A percentile compares a stretch with the other conserved stretches of the same genome.
Evolutionary conservation across 1,140 invertebrate species (phyloP).

Genomic region (Zaprionus camerounensis): DNA sequence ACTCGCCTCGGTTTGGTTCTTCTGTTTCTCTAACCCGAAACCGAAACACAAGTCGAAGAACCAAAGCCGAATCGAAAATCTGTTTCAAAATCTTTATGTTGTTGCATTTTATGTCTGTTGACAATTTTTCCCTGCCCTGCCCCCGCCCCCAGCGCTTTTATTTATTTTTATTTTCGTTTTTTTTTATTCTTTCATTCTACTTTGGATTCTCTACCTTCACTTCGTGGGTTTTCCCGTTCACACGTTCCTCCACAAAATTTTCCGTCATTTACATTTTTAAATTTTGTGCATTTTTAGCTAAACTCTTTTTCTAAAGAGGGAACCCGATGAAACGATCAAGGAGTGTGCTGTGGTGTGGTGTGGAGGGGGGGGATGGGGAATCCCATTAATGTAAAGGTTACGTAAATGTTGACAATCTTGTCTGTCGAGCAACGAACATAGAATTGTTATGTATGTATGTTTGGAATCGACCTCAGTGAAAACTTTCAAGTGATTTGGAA

Average conservation of each 20-base stretch:
- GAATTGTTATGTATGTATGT: constrained; percentile 8
- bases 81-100: constrained; percentile 63
- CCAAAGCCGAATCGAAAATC: constrained; percentile 55
- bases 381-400: constrained; percentile 23
- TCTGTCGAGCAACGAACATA: constrained; percentile 9
- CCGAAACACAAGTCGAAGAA: constrained; percentile 27
- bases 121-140: constrained; percentile 32
- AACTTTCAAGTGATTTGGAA: background rate
- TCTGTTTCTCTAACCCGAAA: constrained; percentile 19
- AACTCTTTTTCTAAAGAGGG: constrained; percentile 9
- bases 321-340: background rate
- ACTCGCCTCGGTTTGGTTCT: constrained; percentile 15
- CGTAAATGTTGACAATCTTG: constrained; percentile 28
- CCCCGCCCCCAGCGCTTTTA: background rate
- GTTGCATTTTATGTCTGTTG: constrained; percentile 56
- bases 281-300: constrained; percentile 56
- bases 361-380: background rate
- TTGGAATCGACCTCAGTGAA: background rate
- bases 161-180: constrained; percentile 28
- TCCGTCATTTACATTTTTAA: constrained; percentile 66
- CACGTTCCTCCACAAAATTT: constrained; percentile 66
- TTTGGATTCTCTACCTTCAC: constrained; percentile 17
- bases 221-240: constrained; percentile 54
- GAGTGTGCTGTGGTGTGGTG: no score
- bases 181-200: constrained; percentile 20